Percentiles rank a stretch among this genome's conserved stretches.
These are phyloP conservation scores for Aleiodes leptofemur DNA, from an alignment of 2,888 invertebrate species.

Conservation along the genomic window DNA sequence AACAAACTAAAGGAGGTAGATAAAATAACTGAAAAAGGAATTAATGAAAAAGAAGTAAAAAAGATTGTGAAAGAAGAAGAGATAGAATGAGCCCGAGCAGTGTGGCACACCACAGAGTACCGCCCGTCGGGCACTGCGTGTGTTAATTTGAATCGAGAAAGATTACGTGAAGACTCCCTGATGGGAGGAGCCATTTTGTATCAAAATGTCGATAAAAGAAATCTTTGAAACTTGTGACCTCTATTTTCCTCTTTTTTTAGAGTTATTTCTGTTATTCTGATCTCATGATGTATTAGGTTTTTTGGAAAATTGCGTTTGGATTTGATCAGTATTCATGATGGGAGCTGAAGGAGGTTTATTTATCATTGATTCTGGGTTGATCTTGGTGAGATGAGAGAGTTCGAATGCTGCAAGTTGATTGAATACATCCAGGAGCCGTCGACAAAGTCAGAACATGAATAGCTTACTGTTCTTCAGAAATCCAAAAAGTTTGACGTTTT, in stretches of 20 bases:
- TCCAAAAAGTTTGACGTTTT: no score
- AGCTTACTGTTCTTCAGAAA: no score
- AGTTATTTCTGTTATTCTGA: background rate
- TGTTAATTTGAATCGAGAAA: conserved; percentile 80
- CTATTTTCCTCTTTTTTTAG: conserved; percentile 40
- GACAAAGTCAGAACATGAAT: no score
- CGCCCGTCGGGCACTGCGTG: conserved; percentile 74
- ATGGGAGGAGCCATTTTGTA: conserved; percentile 75
- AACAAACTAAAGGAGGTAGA: conserved; percentile 12
- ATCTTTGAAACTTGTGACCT: conserved; percentile 58
- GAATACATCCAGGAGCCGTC: no score
- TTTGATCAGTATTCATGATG: no score
- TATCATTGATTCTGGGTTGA: no score
- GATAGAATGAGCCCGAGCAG: conserved; percentile 58
- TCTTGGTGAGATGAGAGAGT: no score
- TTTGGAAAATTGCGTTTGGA: no score
- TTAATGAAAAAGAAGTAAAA: conserved; percentile 31
- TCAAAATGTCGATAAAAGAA: conserved; percentile 75
- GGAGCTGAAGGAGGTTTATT: no score
- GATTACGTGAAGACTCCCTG: conserved; percentile 77
- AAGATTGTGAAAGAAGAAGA: conserved; percentile 3
- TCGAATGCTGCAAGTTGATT: no score
- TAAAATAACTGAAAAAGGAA: conserved; percentile 8
- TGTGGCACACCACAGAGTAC: conserved; percentile 53
- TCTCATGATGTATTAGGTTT: no score